Evolutionary conservation across 2,113 vertebrate species (phyloP), one percentile per base, ranked within the genome.

Genomic region (Cricetomys ansorgei): DNA sequence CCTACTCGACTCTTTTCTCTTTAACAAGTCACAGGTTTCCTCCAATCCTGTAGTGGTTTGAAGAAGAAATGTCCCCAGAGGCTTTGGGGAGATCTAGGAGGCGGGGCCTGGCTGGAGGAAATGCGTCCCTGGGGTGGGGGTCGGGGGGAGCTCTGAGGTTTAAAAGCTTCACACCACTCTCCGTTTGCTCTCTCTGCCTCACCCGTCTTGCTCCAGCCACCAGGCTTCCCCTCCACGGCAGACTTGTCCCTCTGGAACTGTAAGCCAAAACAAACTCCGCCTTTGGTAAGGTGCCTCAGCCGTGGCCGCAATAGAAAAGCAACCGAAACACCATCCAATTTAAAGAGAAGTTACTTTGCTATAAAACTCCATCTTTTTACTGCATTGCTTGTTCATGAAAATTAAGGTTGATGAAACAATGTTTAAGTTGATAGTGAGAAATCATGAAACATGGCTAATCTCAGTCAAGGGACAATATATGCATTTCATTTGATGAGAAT

Each of bases 281-380:
- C 80, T 83, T 62, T 25, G n/a, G 17, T 29, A 17, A 2, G 7
- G 25, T 10, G n/a, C 80, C 55, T 43, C 25, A 5, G 55, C 25
- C 37, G 4, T 17, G n/a, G 13, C 91, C 53, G 76, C 50, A 79
- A 55, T 31, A 4, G 8, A 59, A 43, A 59, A 83, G 80, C 2
- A 62, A 29, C 2, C 7, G 43, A 83, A 83, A 62, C n/a, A 55
- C 40, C 65, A 64, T 27, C 50, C 57, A 92, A 62, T 21, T 40
- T 37, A 89, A 88, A 94, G 59, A 91, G 40, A 96, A 92, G 86
- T 86, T 75, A 77, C 73, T 91, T 91, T 91, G 59, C 45, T 50
- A 67, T 45, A 92, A 91, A 90, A 94, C 21, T 16, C 50, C 76
- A 43, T 91, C 67, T 94, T n/a, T n/a, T 95, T 69, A 62, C 48